Percentiles rank a stretch among this genome's conserved stretches.
These are phyloP conservation scores for Frankliniella fusca DNA, from an alignment of 2,888 invertebrate species.

Conservation along the genomic window DNA sequence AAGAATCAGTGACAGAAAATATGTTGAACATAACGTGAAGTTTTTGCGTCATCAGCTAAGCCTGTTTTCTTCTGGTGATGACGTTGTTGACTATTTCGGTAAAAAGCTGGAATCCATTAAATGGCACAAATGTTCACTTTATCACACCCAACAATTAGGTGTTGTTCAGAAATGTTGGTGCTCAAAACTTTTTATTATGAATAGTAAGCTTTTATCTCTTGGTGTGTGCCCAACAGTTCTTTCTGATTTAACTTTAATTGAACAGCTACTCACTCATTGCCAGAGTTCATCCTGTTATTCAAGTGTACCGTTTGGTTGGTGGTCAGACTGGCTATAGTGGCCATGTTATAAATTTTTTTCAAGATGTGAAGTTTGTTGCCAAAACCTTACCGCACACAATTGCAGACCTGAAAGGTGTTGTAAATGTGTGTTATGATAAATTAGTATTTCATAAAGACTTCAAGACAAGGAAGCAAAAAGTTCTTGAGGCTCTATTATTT, in stretches of 20 bases:
- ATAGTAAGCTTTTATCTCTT: neutral
- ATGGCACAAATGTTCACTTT: too few relatives aligned
- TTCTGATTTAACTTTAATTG: neutral
- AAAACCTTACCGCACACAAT: neutral
- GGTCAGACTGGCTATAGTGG: slow-evolving; percentile 2
- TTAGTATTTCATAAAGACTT: neutral
- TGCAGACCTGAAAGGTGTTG: neutral
- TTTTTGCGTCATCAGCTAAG: neutral
- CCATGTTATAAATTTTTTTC: neutral
- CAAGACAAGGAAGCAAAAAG: neutral
- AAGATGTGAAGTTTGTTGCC: neutral
- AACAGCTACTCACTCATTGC: neutral
- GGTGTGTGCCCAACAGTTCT: neutral
- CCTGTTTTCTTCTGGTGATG: neutral
- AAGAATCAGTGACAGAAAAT: neutral
- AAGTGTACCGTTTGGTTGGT: neutral
- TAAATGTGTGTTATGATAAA: neutral
- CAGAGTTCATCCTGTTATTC: neutral
- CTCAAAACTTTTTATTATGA: neutral
- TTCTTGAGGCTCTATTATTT: neutral
- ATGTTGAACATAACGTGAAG: neutral
- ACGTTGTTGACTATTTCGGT: neutral
- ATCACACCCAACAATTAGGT: too few relatives aligned
- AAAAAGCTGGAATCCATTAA: neutral
- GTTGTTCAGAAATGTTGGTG: neutral